phyloP scores from a whole-genome alignment of 2,888 invertebrate genomes.

The Osedax fenrisi region DNA sequence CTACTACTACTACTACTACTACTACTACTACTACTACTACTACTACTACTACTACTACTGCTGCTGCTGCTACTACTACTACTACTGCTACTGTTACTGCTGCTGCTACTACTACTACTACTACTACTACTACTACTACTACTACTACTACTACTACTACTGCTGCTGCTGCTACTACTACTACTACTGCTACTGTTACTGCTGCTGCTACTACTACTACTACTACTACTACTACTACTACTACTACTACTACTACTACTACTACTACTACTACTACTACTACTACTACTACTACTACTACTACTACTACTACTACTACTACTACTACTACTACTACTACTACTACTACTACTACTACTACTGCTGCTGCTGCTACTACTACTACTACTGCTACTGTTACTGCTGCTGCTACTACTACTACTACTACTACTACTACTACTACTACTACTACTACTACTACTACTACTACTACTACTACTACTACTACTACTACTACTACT shows the following conservation, averaged over 20 bases:
- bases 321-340: constrained; percentile 26
- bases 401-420: constrained; percentile 12
- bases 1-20: constrained; percentile 1
- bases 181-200: constrained; percentile 14
- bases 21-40: constrained; percentile 13
- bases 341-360: constrained; percentile 27
- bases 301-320: constrained; percentile 27
- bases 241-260: constrained; percentile 20
- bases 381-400: constrained; percentile 19
- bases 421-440: constrained; percentile 7
- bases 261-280: constrained; percentile 23
- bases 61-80: no score
- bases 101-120: constrained; percentile 19
- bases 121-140: constrained; percentile 24
- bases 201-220: constrained; percentile 17
- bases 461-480: constrained; percentile 3
- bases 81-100: constrained; percentile 14
- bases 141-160: constrained; percentile 22
- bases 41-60: neutral
- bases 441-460: constrained; percentile 12
- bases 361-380: constrained; percentile 21
- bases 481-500: no score
- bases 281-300: constrained; percentile 26
- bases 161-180: constrained; percentile 8
- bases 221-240: constrained; percentile 25